Evolutionary conservation across 2,888 invertebrate species (phyloP).

Genomic region (Pammene aurita): DNA sequence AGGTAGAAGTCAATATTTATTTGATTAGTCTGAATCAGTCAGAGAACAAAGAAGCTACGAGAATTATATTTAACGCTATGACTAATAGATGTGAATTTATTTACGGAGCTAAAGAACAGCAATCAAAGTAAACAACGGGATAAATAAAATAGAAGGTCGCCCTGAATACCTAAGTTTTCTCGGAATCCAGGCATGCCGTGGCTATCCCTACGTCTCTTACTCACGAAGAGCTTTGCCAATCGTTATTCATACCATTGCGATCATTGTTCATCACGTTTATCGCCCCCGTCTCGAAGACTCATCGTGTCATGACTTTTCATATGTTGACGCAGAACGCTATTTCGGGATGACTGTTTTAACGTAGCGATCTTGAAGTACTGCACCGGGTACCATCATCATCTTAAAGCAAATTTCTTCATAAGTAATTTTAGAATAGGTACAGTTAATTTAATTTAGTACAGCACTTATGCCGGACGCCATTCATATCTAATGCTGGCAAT

Average conservation of each 20-base stretch:
- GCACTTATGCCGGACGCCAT: slow-evolving; percentile 6
- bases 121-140: slow-evolving; percentile 18
- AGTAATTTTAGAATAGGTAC: background rate
- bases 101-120: slow-evolving; percentile 13
- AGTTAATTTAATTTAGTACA: slow-evolving; percentile 8
- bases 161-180: slow-evolving; percentile 16
- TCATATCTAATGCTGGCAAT: slow-evolving; percentile 5
- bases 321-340: slow-evolving; percentile 73
- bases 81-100: slow-evolving; percentile 29
- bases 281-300: slow-evolving; percentile 64
- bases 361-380: slow-evolving; percentile 51
- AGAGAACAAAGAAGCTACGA: slow-evolving; percentile 9
- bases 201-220: slow-evolving; percentile 46
- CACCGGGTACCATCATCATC: slow-evolving; percentile 49
- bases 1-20: background rate
- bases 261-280: slow-evolving; percentile 60
- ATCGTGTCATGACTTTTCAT: slow-evolving; percentile 62
- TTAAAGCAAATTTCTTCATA: slow-evolving; percentile 4
- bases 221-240: slow-evolving; percentile 69
- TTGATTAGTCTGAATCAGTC: too few species aligned
- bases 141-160: slow-evolving; percentile 24
- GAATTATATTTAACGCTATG: slow-evolving; percentile 2
- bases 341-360: slow-evolving; percentile 58
- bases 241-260: slow-evolving; percentile 63
- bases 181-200: slow-evolving; percentile 12